These are phyloP conservation scores for Trissolcus brochymenae DNA, from an alignment of 2,888 invertebrate genomes.

Conservation along the genomic window DNA sequence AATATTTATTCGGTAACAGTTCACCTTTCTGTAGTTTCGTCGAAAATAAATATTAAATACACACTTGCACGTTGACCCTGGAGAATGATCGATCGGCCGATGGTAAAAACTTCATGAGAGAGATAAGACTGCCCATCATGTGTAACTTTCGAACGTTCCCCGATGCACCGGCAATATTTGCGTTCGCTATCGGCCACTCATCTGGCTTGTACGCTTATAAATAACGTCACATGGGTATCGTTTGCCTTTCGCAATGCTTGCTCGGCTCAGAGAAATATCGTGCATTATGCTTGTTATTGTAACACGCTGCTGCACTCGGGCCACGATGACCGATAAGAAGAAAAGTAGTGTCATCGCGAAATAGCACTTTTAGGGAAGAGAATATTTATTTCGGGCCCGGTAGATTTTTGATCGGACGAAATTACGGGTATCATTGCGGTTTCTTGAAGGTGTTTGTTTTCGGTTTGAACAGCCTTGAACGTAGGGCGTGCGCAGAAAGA, in stretches of 20 bases:
- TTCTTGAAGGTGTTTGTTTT: constrained; percentile 26
- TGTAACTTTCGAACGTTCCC: constrained; percentile 56
- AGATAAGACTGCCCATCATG: constrained; percentile 59
- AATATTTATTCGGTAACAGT: constrained; percentile 48
- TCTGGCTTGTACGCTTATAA: constrained; percentile 65
- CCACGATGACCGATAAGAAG: constrained; percentile 65
- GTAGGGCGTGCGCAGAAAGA: constrained; percentile 8
- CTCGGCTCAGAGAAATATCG: constrained; percentile 63
- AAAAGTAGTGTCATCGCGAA: constrained; percentile 46
- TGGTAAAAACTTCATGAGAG: constrained; percentile 54
- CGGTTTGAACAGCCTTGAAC: constrained; percentile 9
- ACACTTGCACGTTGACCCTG: constrained; percentile 56
- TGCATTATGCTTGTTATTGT: constrained; percentile 65
- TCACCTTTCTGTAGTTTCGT: constrained; percentile 51
- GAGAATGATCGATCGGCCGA: constrained; percentile 55
- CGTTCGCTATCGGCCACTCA: constrained; percentile 68
- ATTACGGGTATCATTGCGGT: constrained; percentile 8
- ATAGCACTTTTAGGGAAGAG: constrained; percentile 37
- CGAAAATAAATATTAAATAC: constrained; percentile 57
- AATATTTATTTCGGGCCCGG: constrained; percentile 36
- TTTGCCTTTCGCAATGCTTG: constrained; percentile 62
- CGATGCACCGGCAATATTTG: constrained; percentile 64
- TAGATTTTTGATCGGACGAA: constrained; percentile 26
- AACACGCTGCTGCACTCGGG: constrained; percentile 61
- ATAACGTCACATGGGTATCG: constrained; percentile 62